Evolutionary conservation across 2,797 vertebrate genomes (phyloP).

Genomic region (Sebastes trivittatus): DNA sequence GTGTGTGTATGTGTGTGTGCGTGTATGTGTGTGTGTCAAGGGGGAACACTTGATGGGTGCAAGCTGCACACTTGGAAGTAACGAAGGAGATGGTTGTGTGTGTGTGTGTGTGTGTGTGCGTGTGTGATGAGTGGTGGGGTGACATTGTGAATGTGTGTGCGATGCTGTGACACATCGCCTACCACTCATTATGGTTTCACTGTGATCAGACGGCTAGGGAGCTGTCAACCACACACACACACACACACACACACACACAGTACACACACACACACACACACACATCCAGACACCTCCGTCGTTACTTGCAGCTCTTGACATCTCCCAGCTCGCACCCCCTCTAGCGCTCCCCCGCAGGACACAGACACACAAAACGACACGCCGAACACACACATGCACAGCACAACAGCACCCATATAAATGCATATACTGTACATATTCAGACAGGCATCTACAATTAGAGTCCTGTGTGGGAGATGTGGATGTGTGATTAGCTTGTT

Average conservation of each 20-base stretch:
- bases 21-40: slow-evolving; percentile 16
- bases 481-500: slow-evolving; percentile 48
- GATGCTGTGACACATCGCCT: slow-evolving; percentile 74
- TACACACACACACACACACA: slow-evolving; percentile 13
- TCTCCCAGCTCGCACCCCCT: slow-evolving; percentile 74
- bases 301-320: slow-evolving; percentile 76
- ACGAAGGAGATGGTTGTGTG: slow-evolving; percentile 35
- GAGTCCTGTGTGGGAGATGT: slow-evolving; percentile 32
- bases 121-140: slow-evolving; percentile 57
- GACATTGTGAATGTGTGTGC: slow-evolving; percentile 72
- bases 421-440: slow-evolving; percentile 14
- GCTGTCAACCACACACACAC: slow-evolving; percentile 64
- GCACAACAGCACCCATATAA: slow-evolving; percentile 16
- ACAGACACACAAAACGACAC: slow-evolving; percentile 36
- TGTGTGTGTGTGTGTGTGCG: slow-evolving; percentile 22
- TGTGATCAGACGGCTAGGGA: slow-evolving; percentile 78
- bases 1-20: slow-evolving; percentile 17
- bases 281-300: slow-evolving; percentile 60
- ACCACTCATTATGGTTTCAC: slow-evolving; percentile 80
- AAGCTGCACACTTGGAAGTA: slow-evolving; percentile 67
- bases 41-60: slow-evolving; percentile 63
- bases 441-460: slow-evolving; percentile 62
- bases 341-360: slow-evolving; percentile 69
- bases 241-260: slow-evolving; percentile 22
- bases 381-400: slow-evolving; percentile 25